Percentiles rank a stretch among this genome's conserved stretches.
Conservation (phyloP, 2,797 vertebrate genomes). For the Hoplostethus mediterraneus region DNA sequence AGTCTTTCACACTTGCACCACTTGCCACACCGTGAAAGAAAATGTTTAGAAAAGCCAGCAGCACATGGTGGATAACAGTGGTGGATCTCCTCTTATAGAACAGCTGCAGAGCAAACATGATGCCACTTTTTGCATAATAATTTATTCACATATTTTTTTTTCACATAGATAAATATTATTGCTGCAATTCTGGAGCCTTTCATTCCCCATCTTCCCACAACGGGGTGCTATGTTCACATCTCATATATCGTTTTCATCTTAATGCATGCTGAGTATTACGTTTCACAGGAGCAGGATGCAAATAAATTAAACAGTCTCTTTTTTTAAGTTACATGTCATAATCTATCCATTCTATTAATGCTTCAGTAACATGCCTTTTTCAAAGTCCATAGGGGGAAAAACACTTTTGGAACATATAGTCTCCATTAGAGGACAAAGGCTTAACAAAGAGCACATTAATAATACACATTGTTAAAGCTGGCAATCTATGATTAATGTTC, state of each 20-base stretch:
- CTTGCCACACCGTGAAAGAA: not conserved
- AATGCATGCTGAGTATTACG: conserved; percentile 86
- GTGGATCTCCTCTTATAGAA: conserved; percentile 27
- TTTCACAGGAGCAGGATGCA: conserved; percentile 88
- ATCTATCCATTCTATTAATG: conserved; percentile 88
- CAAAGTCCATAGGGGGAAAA: conserved; percentile 74
- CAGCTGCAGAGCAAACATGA: conserved; percentile 52
- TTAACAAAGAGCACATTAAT: conserved; percentile 81
- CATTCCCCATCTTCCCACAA: conserved; percentile 76
- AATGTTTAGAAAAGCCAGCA: not conserved
- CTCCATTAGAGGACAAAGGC: conserved; percentile 72
- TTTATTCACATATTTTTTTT: conserved; percentile 81
- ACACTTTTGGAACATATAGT: conserved; percentile 68
- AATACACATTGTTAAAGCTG: conserved; percentile 81
- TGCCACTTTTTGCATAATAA: conserved; percentile 76
- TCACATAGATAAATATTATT: conserved; percentile 86
- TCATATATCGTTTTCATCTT: conserved; percentile 78
- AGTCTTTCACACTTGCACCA: no score
- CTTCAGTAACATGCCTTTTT: conserved; percentile 86
- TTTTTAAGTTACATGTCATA: conserved; percentile 82
- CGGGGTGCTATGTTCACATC: conserved; percentile 78
- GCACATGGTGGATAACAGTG: not conserved
- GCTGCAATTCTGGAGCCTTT: conserved; percentile 84
- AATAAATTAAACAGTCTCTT: conserved; percentile 83
- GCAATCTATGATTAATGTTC: conserved; percentile 78